Evolutionary conservation across 2,888 invertebrate genomes (phyloP).

Genomic region (Latheticus oryzae): DNA sequence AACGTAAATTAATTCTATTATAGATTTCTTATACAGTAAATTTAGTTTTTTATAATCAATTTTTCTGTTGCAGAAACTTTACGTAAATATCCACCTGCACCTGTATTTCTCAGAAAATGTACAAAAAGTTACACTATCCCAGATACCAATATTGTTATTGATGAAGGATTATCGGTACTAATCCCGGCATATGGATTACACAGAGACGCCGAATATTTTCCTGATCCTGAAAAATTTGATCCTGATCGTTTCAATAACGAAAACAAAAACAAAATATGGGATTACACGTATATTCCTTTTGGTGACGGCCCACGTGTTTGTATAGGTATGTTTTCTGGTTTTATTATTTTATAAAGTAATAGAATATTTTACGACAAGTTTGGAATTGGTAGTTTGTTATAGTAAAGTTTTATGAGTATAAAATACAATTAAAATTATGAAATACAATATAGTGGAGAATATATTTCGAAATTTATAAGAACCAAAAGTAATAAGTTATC

Average conservation of each 20-base stretch:
- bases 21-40: too few species aligned
- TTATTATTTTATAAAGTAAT: background rate
- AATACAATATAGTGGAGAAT: too few species aligned
- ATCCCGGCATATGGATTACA: conserved; percentile 71
- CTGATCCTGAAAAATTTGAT: conserved; percentile 69
- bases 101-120: conserved; percentile 67
- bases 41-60: conserved; percentile 1
- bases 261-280: conserved; percentile 64
- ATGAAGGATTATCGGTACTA: conserved; percentile 68
- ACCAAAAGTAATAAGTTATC: too few species aligned
- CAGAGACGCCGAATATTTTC: conserved; percentile 70
- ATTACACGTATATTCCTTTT: conserved; percentile 69
- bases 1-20: too few species aligned
- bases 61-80: conserved; percentile 67
- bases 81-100: conserved; percentile 71
- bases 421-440: too few species aligned
- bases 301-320: conserved; percentile 71
- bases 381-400: too few species aligned
- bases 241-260: conserved; percentile 70
- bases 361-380: too few species aligned
- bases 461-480: too few species aligned
- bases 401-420: too few species aligned
- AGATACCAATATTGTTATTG: conserved; percentile 65
- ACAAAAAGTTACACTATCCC: conserved; percentile 68
- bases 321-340: conserved; percentile 69